phyloP scores from a whole-genome alignment of 2,797 vertebrate species.

The Delichon dasypus region DNA sequence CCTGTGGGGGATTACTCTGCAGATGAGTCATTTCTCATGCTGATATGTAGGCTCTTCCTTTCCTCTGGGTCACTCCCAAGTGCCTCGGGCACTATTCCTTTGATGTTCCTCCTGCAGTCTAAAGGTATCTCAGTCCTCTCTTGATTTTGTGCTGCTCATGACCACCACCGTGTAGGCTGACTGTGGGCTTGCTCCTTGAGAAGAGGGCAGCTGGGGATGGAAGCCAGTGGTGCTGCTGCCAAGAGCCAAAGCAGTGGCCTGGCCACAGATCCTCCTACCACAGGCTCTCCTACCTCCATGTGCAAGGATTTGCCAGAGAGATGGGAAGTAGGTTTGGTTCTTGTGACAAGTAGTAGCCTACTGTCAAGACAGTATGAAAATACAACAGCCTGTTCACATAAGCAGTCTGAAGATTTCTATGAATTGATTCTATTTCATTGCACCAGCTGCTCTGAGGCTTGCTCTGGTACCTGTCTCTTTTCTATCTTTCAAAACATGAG shows the following conservation, averaged over 20 bases:
- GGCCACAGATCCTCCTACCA: not conserved
- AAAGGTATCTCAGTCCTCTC: not conserved
- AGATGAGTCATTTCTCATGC: not conserved
- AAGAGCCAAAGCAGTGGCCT: not conserved
- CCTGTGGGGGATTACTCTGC: not conserved
- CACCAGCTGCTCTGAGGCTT: not conserved
- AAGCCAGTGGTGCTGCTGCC: not conserved
- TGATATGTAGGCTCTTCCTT: not conserved
- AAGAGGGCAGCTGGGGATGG: not conserved
- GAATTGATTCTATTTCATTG: not conserved
- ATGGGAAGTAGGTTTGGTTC: not conserved
- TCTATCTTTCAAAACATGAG: not conserved
- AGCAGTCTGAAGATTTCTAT: not conserved
- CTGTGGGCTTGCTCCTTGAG: not conserved
- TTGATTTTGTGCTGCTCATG: not conserved
- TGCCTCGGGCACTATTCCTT: not conserved
- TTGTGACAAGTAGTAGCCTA: accelerated
- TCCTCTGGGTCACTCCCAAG: not conserved
- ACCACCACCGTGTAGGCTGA: not conserved
- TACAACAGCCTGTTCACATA: not conserved
- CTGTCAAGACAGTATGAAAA: not conserved
- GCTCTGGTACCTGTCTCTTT: not conserved
- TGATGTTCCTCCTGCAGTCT: not conserved
- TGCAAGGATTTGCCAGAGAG: not conserved
- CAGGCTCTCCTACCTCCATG: not conserved